phyloP scores from a whole-genome alignment of 2,888 invertebrate genomes.

The Zygogramma bicolorata region DNA sequence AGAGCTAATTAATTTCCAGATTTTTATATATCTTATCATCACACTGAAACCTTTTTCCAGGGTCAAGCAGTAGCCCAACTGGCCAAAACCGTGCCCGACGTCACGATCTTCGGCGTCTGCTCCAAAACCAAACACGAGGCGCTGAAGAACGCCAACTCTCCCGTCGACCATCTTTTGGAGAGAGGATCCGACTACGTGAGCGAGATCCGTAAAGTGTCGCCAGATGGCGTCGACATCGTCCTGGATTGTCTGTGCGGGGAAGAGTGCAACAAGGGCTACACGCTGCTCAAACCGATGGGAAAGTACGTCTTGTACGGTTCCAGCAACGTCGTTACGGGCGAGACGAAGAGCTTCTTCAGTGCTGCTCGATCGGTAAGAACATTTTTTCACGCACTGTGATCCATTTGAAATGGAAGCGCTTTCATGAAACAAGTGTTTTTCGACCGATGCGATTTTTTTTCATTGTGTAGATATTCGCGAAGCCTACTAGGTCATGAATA shows the following conservation, averaged over 20 bases:
- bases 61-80: conserved; percentile 88
- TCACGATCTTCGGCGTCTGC: conserved; percentile 87
- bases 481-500: no score
- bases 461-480: no score
- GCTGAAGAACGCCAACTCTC: conserved; percentile 76
- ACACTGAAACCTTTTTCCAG: no score
- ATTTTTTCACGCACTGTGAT: background rate
- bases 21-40: no score
- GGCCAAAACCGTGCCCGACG: conserved; percentile 82
- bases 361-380: conserved; percentile 87
- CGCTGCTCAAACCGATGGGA: conserved; percentile 88
- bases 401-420: no score
- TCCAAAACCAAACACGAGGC: conserved; percentile 87
- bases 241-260: conserved; percentile 91
- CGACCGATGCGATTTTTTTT: no score
- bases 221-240: conserved; percentile 88
- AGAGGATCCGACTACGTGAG: conserved; percentile 84
- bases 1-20: no score
- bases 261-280: conserved; percentile 87
- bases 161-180: conserved; percentile 84
- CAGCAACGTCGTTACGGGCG: conserved; percentile 89
- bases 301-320: conserved; percentile 90
- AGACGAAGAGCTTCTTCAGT: conserved; percentile 92
- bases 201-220: conserved; percentile 83
- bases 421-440: no score